phyloP scores from a whole-genome alignment of 1,140 invertebrate species.

The Meloidogyne hapla region DNA sequence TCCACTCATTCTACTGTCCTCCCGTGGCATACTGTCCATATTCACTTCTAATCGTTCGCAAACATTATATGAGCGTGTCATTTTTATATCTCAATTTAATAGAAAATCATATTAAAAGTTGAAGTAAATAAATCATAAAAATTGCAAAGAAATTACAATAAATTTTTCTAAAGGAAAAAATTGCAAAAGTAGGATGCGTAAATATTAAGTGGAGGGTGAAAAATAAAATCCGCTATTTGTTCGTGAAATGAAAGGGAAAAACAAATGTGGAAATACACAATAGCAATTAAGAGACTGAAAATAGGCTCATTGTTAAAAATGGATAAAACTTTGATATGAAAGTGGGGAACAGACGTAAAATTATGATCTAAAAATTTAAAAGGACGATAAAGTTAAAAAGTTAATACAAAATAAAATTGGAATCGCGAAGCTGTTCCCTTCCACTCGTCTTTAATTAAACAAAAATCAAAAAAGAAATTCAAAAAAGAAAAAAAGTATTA shows the following conservation, averaged over 20 bases:
- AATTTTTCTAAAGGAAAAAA: neutral
- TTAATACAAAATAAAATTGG: no score
- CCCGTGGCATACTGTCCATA: slow-evolving; percentile 8
- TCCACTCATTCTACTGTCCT: slow-evolving; percentile 5
- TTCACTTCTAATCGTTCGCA: slow-evolving; percentile 8
- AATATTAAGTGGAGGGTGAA: neutral
- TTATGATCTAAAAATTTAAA: no score
- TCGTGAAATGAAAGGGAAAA: neutral
- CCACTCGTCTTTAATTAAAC: no score
- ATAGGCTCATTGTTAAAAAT: neutral
- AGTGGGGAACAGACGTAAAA: no score
- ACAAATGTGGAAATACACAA: neutral
- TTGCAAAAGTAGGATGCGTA: neutral
- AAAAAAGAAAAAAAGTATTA: no score
- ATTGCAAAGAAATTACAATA: no score
- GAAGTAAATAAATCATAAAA: neutral
- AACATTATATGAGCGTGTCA: slow-evolving; percentile 15
- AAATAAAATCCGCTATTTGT: neutral
- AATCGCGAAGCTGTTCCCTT: no score
- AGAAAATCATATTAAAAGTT: neutral
- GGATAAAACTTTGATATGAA: neutral
- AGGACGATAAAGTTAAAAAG: no score
- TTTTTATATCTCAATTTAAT: slow-evolving; percentile 1
- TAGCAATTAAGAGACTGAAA: neutral
- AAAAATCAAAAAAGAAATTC: no score